Evolutionary conservation across 2,888 invertebrate genomes (phyloP).

Genomic region (Oasisia sp.): DNA sequence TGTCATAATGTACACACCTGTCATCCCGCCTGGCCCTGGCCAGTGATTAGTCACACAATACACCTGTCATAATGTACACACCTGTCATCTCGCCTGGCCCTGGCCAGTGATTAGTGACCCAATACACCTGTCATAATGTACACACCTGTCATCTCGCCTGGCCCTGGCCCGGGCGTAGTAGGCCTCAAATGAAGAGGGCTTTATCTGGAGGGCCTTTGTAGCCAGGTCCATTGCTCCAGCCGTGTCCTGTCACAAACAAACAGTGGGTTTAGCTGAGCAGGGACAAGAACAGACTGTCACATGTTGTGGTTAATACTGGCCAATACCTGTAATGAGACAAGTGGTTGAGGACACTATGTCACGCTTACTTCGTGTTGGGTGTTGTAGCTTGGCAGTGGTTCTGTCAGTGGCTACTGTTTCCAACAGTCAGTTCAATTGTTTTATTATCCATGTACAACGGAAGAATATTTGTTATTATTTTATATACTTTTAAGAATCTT

Average conservation of each 20-base stretch:
- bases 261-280: neutral
- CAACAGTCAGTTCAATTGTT: too few species aligned
- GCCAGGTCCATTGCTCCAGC: conserved; percentile 83
- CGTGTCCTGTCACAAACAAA: conserved; percentile 60
- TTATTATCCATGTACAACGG: too few species aligned
- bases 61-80: neutral
- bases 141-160: conserved; percentile 73
- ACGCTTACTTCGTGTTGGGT: too few species aligned
- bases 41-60: neutral
- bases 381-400: too few species aligned
- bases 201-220: conserved; percentile 83
- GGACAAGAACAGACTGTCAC: neutral
- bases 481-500: too few species aligned
- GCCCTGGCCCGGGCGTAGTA: conserved; percentile 92
- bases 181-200: conserved; percentile 90
- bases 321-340: neutral
- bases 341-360: neutral
- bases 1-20: conserved; percentile 20
- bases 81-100: too few species aligned
- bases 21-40: too few species aligned
- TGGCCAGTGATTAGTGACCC: neutral
- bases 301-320: neutral
- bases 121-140: neutral
- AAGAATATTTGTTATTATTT: too few species aligned
- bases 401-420: too few species aligned